A percentile compares a stretch with the other conserved stretches of the same genome.
These are phyloP conservation scores for Volucella bombylans DNA, from an alignment of 2,888 invertebrate genomes.

Conservation along the genomic window DNA sequence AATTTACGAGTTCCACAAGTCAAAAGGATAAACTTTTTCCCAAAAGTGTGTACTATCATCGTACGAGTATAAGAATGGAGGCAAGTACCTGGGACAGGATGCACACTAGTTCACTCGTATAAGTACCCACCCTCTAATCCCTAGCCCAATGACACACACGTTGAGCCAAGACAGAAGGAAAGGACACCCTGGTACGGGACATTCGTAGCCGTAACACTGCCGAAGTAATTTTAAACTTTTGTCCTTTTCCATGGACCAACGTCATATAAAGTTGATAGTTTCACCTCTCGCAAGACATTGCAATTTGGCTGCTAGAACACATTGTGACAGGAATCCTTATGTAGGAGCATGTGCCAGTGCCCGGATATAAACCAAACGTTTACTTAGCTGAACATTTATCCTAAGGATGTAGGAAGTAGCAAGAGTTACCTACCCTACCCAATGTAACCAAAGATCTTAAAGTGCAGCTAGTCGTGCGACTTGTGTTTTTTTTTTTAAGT, in stretches of 20 bases:
- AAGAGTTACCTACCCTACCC: constrained; percentile 9
- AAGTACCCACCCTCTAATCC: constrained; percentile 11
- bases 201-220: constrained; percentile 19
- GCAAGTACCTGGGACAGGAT: constrained; percentile 52
- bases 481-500: constrained; percentile 2
- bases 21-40: constrained; percentile 63
- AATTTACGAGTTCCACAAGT: constrained; percentile 54
- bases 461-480: constrained; percentile 67
- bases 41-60: constrained; percentile 46
- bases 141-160: constrained; percentile 3
- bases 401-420: constrained; percentile 29
- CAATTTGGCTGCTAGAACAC: constrained; percentile 65
- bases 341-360: constrained; percentile 16
- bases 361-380: constrained; percentile 73
- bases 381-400: constrained; percentile 71
- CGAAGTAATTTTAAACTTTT: constrained; percentile 72
- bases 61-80: constrained; percentile 1
- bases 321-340: constrained; percentile 56
- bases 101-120: constrained; percentile 35
- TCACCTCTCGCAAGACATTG: constrained; percentile 69
- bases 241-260: constrained; percentile 60
- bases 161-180: constrained; percentile 6
- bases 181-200: constrained; percentile 17
- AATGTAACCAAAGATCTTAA: constrained; percentile 46
- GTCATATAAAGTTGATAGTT: constrained; percentile 70